Percentiles rank a stretch among this genome's conserved stretches.
phyloP scores from a whole-genome alignment of 2,888 invertebrate species.

The Tiphia femorata region DNA sequence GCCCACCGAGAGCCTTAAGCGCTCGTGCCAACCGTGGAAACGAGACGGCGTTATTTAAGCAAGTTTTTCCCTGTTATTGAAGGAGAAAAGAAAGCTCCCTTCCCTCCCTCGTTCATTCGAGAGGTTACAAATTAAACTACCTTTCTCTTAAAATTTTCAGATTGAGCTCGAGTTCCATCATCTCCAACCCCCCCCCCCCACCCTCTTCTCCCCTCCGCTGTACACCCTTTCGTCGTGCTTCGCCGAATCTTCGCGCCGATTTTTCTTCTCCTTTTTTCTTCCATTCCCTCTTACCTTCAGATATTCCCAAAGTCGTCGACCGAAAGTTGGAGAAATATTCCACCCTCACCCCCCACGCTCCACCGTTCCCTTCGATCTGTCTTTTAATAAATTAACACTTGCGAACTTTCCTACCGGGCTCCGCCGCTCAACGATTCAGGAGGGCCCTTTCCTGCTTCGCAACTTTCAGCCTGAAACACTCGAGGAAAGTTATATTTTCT shows the following conservation, averaged over 20 bases:
- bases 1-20: slow-evolving; percentile 17
- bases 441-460: slow-evolving; percentile 5
- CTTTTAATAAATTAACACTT: slow-evolving; percentile 25
- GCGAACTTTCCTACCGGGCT: slow-evolving; percentile 12
- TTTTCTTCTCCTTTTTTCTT: too few relatives aligned
- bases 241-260: too few relatives aligned
- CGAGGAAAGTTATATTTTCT: slow-evolving; percentile 4
- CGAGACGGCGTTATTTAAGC: slow-evolving; percentile 42
- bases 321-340: slow-evolving; percentile 11
- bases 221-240: slow-evolving; percentile 18
- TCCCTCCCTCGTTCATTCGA: slow-evolving; percentile 13
- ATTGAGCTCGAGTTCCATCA: slow-evolving; percentile 39
- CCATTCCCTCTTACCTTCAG: slow-evolving; percentile 11
- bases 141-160: slow-evolving; percentile 40
- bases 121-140: slow-evolving; percentile 47
- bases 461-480: slow-evolving; percentile 8
- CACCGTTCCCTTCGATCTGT: slow-evolving; percentile 21
- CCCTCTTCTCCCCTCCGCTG: too few relatives aligned
- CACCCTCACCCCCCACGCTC: slow-evolving; percentile 3
- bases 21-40: slow-evolving; percentile 11
- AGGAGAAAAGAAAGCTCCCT: not conserved
- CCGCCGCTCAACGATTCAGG: not conserved
- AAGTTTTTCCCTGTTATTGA: slow-evolving; percentile 33
- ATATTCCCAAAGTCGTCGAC: slow-evolving; percentile 3
- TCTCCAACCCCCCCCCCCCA: too few relatives aligned